Percentiles rank a stretch among this genome's conserved stretches.
Conservation (phyloP, 2,113 vertebrate species). For the Turdus rufiventris region DNA sequence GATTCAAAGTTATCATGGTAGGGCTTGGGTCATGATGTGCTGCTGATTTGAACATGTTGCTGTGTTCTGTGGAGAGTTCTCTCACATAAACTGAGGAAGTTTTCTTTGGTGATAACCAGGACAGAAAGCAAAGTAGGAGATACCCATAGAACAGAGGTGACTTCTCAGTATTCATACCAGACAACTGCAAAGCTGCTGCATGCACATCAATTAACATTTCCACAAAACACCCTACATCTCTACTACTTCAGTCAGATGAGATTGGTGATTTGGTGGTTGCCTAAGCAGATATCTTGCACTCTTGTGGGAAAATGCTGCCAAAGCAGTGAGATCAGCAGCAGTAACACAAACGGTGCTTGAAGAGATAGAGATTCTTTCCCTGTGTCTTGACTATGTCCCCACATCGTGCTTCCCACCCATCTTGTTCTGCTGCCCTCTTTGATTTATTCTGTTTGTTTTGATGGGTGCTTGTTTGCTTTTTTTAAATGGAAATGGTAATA, state of each 20-base stretch:
- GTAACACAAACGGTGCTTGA: not conserved
- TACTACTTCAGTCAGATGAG: not conserved
- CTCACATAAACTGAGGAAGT: not conserved
- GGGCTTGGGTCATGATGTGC: not conserved
- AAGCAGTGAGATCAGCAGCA: not conserved
- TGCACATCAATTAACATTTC: not conserved
- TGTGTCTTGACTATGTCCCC: not conserved
- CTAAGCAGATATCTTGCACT: not conserved
- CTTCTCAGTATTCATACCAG: fast-evolving
- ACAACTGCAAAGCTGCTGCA: not conserved
- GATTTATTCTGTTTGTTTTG: not conserved
- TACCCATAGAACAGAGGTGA: not conserved
- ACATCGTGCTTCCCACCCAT: not conserved
- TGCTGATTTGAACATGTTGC: fast-evolving
- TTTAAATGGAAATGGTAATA: not conserved
- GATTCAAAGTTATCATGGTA: not conserved
- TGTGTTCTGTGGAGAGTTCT: not conserved
- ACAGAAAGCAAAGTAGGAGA: not conserved
- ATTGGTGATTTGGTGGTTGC: not conserved
- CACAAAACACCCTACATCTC: fast-evolving
- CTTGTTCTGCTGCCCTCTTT: not conserved
- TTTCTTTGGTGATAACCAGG: not conserved
- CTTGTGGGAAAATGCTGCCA: not conserved
- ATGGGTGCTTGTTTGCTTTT: not conserved
- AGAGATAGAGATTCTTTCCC: not conserved